phyloP scores from a whole-genome alignment of 2,113 vertebrate species.

The Oryzias celebensis region DNA sequence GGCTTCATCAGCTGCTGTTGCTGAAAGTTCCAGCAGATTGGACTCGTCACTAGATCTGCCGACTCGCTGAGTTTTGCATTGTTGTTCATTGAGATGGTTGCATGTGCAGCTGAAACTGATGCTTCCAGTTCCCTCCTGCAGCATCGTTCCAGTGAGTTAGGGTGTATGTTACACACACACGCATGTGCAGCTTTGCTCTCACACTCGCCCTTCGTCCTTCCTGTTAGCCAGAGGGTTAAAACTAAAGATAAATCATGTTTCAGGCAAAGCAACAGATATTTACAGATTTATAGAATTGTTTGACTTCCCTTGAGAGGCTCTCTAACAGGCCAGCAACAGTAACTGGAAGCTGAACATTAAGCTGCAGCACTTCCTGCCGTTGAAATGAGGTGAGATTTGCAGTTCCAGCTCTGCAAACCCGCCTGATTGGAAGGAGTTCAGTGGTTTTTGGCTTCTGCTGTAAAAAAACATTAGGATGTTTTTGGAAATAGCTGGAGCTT shows the following conservation, averaged over 20 bases:
- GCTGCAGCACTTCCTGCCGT: slow-evolving; percentile 38
- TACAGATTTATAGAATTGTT: too few relatives aligned
- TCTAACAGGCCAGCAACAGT: background rate
- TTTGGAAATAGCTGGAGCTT: slow-evolving; percentile 12
- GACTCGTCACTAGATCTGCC: slow-evolving; percentile 39
- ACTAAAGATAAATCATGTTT: too few relatives aligned
- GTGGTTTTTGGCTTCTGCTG: slow-evolving; percentile 45
- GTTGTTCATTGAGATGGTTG: slow-evolving; percentile 2
- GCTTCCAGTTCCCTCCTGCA: too few relatives aligned
- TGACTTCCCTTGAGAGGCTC: background rate
- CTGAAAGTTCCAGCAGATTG: slow-evolving; percentile 43
- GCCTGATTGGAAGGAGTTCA: slow-evolving; percentile 60
- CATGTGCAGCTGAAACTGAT: too few relatives aligned
- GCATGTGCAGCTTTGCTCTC: too few relatives aligned
- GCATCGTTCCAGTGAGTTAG: too few relatives aligned
- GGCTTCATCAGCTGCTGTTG: slow-evolving; percentile 51
- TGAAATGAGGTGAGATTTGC: slow-evolving; percentile 55
- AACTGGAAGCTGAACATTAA: slow-evolving; percentile 13
- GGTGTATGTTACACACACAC: too few relatives aligned
- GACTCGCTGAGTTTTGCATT: slow-evolving; percentile 44
- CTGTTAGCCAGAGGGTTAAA: too few relatives aligned
- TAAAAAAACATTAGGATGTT: slow-evolving; percentile 15
- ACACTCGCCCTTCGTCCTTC: too few relatives aligned
- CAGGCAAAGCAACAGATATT: too few relatives aligned
- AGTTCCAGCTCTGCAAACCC: slow-evolving; percentile 38